Evolutionary conservation across 2,888 invertebrate genomes (phyloP).

Genomic region (Synanthedon myopaeformis): DNA sequence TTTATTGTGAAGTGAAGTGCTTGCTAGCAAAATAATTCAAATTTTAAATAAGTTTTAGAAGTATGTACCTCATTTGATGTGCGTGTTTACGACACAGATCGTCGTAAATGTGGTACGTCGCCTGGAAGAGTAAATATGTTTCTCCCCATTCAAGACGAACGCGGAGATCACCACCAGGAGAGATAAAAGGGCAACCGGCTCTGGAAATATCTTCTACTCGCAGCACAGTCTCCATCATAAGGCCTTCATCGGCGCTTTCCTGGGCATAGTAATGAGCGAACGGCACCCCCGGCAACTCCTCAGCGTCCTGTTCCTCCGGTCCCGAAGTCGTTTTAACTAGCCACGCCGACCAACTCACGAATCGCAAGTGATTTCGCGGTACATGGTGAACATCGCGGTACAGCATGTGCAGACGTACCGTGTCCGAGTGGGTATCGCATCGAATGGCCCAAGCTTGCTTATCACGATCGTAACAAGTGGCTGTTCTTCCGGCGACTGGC

Average conservation of each 20-base stretch:
- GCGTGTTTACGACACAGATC: conserved; percentile 84
- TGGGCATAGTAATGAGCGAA: conserved; percentile 85
- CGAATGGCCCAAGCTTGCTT: conserved; percentile 84
- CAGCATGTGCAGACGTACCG: conserved; percentile 78
- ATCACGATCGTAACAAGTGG: conserved; percentile 82
- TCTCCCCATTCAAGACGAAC: conserved; percentile 87
- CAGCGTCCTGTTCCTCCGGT: conserved; percentile 74
- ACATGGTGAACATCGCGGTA: conserved; percentile 83
- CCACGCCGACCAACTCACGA: conserved; percentile 80
- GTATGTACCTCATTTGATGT: conserved; percentile 81
- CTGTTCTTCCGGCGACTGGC: conserved; percentile 68
- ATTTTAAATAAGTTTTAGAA: no score
- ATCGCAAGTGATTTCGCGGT: conserved; percentile 79
- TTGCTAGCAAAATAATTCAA: no score
- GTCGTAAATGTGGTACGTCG: conserved; percentile 86
- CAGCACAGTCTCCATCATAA: conserved; percentile 83
- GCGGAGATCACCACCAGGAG: conserved; percentile 78
- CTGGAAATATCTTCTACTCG: conserved; percentile 79
- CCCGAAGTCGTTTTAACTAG: conserved; percentile 48
- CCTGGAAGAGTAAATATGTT: conserved; percentile 82
- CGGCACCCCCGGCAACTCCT: conserved; percentile 78
- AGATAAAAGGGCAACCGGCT: conserved; percentile 76
- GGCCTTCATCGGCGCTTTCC: conserved; percentile 82
- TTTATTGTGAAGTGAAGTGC: no score
- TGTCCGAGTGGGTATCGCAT: conserved; percentile 82